Evolutionary conservation across 2,888 invertebrate genomes (phyloP).

Genomic region (Drosophila subquinaria): DNA sequence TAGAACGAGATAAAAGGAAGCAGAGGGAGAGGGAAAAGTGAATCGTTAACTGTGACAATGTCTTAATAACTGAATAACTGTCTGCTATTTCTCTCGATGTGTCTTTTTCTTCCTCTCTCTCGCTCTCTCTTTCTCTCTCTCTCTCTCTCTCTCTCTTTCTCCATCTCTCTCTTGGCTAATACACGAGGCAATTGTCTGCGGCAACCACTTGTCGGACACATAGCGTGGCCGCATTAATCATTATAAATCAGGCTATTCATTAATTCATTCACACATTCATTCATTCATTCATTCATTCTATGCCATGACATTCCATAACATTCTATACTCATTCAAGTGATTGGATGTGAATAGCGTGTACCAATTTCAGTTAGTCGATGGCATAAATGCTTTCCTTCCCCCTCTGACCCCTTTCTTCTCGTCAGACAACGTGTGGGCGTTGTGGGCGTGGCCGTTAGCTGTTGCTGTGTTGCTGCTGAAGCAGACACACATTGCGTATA

Average conservation of each 20-base stretch:
- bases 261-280: conserved; percentile 40
- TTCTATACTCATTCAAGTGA: conserved; percentile 27
- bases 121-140: not conserved
- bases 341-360: conserved; percentile 24
- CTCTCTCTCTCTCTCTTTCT: not conserved
- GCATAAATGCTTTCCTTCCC: conserved; percentile 21
- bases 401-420: not conserved
- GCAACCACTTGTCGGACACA: conserved; percentile 36
- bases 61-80: conserved; percentile 56
- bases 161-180: conserved; percentile 7
- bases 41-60: conserved; percentile 14
- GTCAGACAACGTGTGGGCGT: not conserved
- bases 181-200: conserved; percentile 42
- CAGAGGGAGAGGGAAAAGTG: not conserved
- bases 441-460: conserved; percentile 14
- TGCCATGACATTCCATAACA: conserved; percentile 6
- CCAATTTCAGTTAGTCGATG: conserved; percentile 38
- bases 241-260: conserved; percentile 76
- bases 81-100: conserved; percentile 18
- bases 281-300: conserved; percentile 35
- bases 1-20: not conserved
- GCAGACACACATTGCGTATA: conserved; percentile 12
- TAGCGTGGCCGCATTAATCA: conserved; percentile 73
- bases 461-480: conserved; percentile 6
- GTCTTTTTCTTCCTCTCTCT: not conserved